Conservation (phyloP, 1,140 invertebrate species). For the Zaprionus capensis region DNA sequence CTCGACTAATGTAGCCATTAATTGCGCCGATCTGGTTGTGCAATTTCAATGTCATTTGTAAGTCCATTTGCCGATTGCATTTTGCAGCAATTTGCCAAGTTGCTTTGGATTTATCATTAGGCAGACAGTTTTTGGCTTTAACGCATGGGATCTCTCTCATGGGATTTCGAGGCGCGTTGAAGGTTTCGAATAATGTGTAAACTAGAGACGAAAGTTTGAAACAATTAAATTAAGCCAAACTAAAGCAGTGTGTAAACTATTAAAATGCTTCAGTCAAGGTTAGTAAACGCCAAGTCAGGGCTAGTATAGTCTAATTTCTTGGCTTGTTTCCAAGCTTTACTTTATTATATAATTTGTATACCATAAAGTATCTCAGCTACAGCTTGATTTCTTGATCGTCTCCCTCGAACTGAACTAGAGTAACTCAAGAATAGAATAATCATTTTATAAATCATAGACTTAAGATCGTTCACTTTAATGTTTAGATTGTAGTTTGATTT, state of each 20-base stretch:
- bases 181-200: conserved; percentile 21
- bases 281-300: not conserved
- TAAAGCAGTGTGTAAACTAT: conserved; percentile 15
- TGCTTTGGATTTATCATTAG: conserved; percentile 48
- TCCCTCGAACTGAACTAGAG: not conserved
- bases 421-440: too few species aligned
- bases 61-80: conserved; percentile 57
- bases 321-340: not conserved
- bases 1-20: conserved; percentile 59
- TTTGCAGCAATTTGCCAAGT: conserved; percentile 62
- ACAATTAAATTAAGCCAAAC: conserved; percentile 5
- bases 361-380: not conserved
- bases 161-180: not conserved
- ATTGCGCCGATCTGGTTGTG: conserved; percentile 41
- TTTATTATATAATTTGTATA: not conserved
- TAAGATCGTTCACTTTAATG: not conserved
- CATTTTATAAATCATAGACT: too few species aligned
- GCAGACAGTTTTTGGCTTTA: conserved; percentile 20
- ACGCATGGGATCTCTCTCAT: not conserved
- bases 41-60: conserved; percentile 73
- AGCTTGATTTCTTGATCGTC: not conserved
- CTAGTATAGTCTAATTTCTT: not conserved
- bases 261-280: conserved; percentile 10
- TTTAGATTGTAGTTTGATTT: not conserved
- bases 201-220: conserved; percentile 1